Conservation (phyloP, 2,888 invertebrate genomes). For the Disparrhopalites patrizii region DNA sequence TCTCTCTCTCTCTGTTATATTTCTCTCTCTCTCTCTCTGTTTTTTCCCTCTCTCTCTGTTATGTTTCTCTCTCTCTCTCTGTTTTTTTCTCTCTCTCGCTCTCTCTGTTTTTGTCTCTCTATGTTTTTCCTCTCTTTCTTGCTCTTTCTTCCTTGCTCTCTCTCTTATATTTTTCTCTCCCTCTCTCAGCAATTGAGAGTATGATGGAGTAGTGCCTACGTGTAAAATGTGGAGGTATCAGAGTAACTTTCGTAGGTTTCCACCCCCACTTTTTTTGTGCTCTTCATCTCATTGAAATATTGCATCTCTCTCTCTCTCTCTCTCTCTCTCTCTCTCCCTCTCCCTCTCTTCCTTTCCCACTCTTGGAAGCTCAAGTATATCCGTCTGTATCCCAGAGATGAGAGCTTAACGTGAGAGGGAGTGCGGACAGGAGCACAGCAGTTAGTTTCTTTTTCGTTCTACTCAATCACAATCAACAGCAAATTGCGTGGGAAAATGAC, state of each 20-base stretch:
- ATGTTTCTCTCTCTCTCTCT: too few species aligned
- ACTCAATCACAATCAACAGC: slow-evolving; percentile 39
- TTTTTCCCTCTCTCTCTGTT: too few species aligned
- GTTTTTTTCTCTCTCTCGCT: too few species aligned
- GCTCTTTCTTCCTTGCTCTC: too few species aligned
- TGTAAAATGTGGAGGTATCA: neutral
- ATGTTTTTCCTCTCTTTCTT: too few species aligned
- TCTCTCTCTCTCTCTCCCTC: neutral
- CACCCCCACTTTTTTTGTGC: slow-evolving; percentile 2
- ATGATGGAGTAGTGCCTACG: neutral
- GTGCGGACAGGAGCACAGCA: neutral
- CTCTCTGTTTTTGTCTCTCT: too few species aligned
- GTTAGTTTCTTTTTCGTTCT: slow-evolving; percentile 14
- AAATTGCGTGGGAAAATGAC: slow-evolving; percentile 48
- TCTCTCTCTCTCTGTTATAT: too few species aligned
- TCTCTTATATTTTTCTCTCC: too few species aligned
- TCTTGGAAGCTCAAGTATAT: too few species aligned
- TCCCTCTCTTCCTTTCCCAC: neutral
- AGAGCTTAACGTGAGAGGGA: too few species aligned
- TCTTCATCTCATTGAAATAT: slow-evolving; percentile 5
- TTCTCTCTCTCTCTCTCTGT: too few species aligned
- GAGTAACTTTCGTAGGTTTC: neutral
- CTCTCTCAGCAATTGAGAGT: neutral
- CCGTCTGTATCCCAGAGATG: too few species aligned
- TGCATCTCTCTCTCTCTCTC: neutral